These are phyloP conservation scores for Hydrotaea cyrtoneurina DNA, from an alignment of 2,888 invertebrate species.

Conservation along the genomic window DNA sequence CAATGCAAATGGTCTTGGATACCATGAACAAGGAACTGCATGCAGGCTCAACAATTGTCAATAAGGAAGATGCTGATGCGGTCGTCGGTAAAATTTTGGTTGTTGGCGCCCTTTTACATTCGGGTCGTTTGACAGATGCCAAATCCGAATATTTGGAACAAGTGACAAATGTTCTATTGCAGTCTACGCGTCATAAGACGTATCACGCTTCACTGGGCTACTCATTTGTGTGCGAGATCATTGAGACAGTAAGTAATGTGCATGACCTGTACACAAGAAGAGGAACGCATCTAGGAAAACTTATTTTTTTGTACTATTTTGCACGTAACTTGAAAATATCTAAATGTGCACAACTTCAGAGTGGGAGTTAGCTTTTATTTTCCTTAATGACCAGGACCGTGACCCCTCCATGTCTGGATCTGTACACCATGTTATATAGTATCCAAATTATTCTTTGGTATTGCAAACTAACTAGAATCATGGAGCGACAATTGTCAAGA, in stretches of 20 bases:
- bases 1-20: conserved; percentile 83
- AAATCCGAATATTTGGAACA: conserved; percentile 82
- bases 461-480: too few species aligned
- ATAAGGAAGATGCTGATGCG: conserved; percentile 87
- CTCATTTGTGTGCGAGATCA: conserved; percentile 84
- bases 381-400: too few species aligned
- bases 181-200: conserved; percentile 71
- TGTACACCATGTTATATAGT: too few species aligned
- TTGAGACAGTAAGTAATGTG: conserved; percentile 82
- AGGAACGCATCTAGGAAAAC: too few species aligned
- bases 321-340: too few species aligned
- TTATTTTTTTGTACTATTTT: too few species aligned
- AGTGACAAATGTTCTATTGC: conserved; percentile 79
- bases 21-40: conserved; percentile 86
- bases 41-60: conserved; percentile 79
- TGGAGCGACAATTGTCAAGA: too few species aligned
- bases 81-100: conserved; percentile 87
- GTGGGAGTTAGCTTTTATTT: too few species aligned
- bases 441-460: too few species aligned
- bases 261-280: too few species aligned
- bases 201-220: conserved; percentile 81
- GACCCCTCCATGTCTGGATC: too few species aligned
- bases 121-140: conserved; percentile 83
- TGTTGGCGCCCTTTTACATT: conserved; percentile 86
- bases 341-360: too few species aligned